Percentiles rank a stretch among this genome's conserved stretches.
Evolutionary conservation across 2,888 invertebrate species (phyloP).

Genomic region (Hydrotaea diabolus): DNA sequence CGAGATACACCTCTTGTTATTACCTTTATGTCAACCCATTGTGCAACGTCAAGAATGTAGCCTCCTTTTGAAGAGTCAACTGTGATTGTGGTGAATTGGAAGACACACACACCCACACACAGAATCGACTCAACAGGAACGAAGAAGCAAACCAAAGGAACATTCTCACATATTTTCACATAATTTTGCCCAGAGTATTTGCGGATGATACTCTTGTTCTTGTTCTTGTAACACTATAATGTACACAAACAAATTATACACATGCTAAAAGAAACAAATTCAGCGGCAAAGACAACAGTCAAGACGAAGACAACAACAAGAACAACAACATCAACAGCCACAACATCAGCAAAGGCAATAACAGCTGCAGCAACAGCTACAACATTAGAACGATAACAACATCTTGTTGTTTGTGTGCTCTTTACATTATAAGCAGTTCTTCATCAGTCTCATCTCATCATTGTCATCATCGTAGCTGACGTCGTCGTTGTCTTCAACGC

Average conservation of each 20-base stretch:
- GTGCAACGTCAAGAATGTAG: too few relatives aligned
- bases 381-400: not conserved
- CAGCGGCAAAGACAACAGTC: not conserved
- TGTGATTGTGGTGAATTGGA: too few relatives aligned
- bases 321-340: too few relatives aligned
- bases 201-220: not conserved
- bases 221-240: slow-evolving; percentile 23
- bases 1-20: too few relatives aligned
- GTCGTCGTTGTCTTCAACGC: not conserved
- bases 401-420: slow-evolving; percentile 37
- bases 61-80: too few relatives aligned
- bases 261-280: slow-evolving; percentile 44
- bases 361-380: slow-evolving; percentile 16
- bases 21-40: too few relatives aligned
- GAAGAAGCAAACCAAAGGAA: too few relatives aligned
- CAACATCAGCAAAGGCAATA: not conserved
- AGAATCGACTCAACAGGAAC: too few relatives aligned
- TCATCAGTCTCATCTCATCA: slow-evolving; percentile 21
- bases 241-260: slow-evolving; percentile 68
- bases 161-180: not conserved
- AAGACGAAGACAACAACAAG: not conserved
- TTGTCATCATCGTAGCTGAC: not conserved
- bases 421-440: slow-evolving; percentile 55
- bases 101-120: too few relatives aligned
- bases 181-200: not conserved